These are phyloP conservation scores for Olivierus martensii DNA, from an alignment of 1,140 invertebrate species.

Conservation along the genomic window DNA sequence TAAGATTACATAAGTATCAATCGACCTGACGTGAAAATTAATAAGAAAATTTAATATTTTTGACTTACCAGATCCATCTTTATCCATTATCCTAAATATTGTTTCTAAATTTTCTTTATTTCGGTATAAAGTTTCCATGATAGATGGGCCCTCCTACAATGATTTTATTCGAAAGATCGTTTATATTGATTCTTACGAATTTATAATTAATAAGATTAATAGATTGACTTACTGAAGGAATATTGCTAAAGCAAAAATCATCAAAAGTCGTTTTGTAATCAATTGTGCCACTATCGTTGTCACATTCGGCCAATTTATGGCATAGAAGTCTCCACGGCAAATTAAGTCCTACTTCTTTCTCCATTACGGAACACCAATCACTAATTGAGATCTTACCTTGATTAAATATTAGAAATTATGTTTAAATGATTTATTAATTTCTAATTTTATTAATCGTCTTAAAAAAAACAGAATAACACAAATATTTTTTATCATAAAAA, in stretches of 20 bases:
- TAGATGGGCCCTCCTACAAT: conserved; percentile 38
- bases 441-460: too few relatives aligned
- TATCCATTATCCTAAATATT: conserved; percentile 81
- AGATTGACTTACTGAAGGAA: background rate
- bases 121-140: conserved; percentile 70
- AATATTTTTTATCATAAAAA: too few relatives aligned
- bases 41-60: background rate
- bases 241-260: conserved; percentile 22
- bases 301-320: conserved; percentile 51
- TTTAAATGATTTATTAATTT: too few relatives aligned
- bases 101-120: conserved; percentile 76
- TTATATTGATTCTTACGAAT: too few relatives aligned
- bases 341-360: conserved; percentile 53
- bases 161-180: too few relatives aligned
- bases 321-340: conserved; percentile 68
- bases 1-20: too few relatives aligned
- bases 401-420: too few relatives aligned
- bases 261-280: conserved; percentile 61
- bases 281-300: conserved; percentile 43
- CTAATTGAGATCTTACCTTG: conserved; percentile 51
- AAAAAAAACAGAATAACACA: too few relatives aligned
- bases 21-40: too few relatives aligned
- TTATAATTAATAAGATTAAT: too few relatives aligned
- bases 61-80: conserved; percentile 68
- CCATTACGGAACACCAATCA: conserved; percentile 66